Evolutionary conservation across 2,888 invertebrate genomes (phyloP).

Genomic region (Drosophila colorata): DNA sequence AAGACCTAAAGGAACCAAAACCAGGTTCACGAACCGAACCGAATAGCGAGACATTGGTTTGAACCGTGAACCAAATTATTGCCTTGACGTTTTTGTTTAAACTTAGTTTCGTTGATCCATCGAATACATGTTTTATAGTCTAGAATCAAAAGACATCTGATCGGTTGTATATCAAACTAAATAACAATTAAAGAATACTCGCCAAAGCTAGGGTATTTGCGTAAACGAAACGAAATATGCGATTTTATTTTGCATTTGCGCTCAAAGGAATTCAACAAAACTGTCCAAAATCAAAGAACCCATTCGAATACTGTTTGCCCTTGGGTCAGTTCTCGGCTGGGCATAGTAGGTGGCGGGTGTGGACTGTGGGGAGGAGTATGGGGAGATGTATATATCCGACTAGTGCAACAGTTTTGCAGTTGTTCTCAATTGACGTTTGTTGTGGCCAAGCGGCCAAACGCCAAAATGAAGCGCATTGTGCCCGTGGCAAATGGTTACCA

Average conservation of each 20-base stretch:
- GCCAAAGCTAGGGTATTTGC: neutral
- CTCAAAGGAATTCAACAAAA: conserved; percentile 15
- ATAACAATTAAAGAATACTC: no score
- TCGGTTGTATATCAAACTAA: no score
- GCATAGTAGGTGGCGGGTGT: neutral
- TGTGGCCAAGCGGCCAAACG: conserved; percentile 26
- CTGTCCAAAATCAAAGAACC: conserved; percentile 7
- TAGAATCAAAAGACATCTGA: no score
- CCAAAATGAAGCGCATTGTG: conserved; percentile 54
- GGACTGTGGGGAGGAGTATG: neutral
- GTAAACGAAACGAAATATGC: conserved; percentile 1
- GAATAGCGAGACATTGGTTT: no score
- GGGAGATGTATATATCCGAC: neutral
- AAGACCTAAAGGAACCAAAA: no score
- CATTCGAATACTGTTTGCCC: conserved; percentile 7
- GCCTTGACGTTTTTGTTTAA: no score
- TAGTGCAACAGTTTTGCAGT: conserved; percentile 2
- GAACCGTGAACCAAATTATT: no score
- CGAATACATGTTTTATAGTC: no score
- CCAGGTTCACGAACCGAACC: no score
- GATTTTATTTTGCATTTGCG: conserved; percentile 10
- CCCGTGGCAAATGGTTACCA: conserved; percentile 24
- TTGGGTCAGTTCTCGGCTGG: neutral
- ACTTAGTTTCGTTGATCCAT: no score
- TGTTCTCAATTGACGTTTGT: conserved; percentile 48